Evolutionary conservation across 2,888 invertebrate species (phyloP).

Genomic region (Proisotoma minuta): DNA sequence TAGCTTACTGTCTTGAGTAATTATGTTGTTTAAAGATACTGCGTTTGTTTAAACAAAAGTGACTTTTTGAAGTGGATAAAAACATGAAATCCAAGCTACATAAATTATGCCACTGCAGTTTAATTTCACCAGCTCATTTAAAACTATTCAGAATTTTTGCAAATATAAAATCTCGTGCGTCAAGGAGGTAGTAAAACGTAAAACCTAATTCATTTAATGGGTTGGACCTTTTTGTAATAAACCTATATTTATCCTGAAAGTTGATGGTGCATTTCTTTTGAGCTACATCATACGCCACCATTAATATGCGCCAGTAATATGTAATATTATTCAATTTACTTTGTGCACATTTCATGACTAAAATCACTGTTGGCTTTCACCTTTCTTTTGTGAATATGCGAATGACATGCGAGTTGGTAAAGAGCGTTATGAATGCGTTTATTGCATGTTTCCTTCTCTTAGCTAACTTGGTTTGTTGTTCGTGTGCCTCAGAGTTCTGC

Average conservation of each 20-base stretch:
- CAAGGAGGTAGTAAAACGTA: too few species aligned
- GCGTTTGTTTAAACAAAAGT: conserved; percentile 1
- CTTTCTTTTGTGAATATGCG: conserved; percentile 9
- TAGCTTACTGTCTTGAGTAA: not conserved
- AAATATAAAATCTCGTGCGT: too few species aligned
- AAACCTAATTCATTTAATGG: too few species aligned
- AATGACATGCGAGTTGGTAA: conserved; percentile 15
- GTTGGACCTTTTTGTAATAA: too few species aligned
- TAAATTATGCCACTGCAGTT: too few species aligned
- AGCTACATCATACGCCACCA: not conserved
- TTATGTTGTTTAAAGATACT: not conserved
- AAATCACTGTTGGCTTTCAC: conserved; percentile 10
- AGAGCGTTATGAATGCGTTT: conserved; percentile 41
- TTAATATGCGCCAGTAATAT: not conserved
- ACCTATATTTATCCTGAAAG: too few species aligned
- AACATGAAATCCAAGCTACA: too few species aligned
- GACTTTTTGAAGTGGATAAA: too few species aligned
- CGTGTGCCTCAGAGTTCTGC: not conserved
- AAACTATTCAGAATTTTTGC: too few species aligned
- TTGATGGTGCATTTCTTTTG: too few species aligned
- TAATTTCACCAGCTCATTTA: too few species aligned
- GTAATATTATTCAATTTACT: conserved; percentile 4
- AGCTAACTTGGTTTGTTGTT: conserved; percentile 14
- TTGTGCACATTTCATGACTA: not conserved
- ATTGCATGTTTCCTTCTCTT: conserved; percentile 35